Evolutionary conservation across 92 coral and sea anemone species (phyloP), one percentile per base, ranked within the genome.

Genomic region (Galaxea fascicularis): DNA sequence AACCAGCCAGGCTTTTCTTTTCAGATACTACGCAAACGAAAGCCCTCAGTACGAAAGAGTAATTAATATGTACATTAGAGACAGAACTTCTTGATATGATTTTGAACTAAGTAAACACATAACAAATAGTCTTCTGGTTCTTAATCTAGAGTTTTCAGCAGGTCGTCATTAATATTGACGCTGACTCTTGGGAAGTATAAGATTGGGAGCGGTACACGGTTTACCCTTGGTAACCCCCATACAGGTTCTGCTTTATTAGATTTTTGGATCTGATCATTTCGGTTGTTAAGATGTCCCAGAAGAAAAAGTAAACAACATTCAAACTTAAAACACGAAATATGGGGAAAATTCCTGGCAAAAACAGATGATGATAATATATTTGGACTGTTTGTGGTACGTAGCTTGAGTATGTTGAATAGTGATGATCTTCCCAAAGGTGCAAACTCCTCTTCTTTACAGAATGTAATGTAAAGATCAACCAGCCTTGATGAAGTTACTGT

Each of bases 401-500:
- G 39, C 35, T 64, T 64, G 12, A 64, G 69, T 28, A 64, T 64
- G 69, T 22, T 24, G 7, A 64, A 64, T 29, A 77, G 73, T 22
- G 89, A 76, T 54, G 89, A 77, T 30, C 89, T 66, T 58, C 84
- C 77, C 31, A 85, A 51, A 69, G 78, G 77, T 52, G 35, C 73
- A 58, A 86, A 78, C 27, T 58, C 35, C 39, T 77, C 73, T 78
- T 80, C 90, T 65, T 58, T 73, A 31, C 87, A 83, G 27, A 52
- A 57, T 54, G 73, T 20, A 22, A 58, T 56, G 76, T 68, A 12
- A 58, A 79, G 90, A 20, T 65, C 67, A 9, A 76, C 76, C 73
- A 85, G 71, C 65, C 88, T 51, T 49, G 92, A 65, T 65, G 87
- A 25, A 22, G 83, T 54, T 66, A 71, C 90, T 67, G 76, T 69